These are phyloP conservation scores for Conus canariensis DNA, from an alignment of 2,888 invertebrate species.

Conservation along the genomic window DNA sequence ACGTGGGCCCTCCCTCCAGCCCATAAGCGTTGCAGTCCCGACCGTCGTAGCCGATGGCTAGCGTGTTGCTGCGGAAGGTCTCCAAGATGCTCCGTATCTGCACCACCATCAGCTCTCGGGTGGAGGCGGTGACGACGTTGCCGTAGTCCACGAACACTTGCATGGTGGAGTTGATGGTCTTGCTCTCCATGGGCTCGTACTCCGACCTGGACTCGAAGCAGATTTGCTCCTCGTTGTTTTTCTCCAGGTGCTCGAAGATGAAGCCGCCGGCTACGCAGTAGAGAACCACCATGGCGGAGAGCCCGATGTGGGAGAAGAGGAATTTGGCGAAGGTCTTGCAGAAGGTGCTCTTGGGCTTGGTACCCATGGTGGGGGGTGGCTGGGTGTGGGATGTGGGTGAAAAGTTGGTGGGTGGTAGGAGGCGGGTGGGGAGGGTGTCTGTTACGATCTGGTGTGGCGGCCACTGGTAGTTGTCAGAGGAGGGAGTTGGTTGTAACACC, in stretches of 20 bases:
- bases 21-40: conserved; percentile 73
- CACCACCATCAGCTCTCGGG: conserved; percentile 67
- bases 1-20: conserved; percentile 68
- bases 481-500: too few species aligned
- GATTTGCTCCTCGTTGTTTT: conserved; percentile 76
- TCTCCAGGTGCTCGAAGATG: conserved; percentile 78
- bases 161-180: conserved; percentile 67
- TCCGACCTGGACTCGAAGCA: conserved; percentile 73
- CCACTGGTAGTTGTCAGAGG: background rate
- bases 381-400: background rate
- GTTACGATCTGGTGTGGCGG: background rate
- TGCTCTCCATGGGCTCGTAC: conserved; percentile 70
- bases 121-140: conserved; percentile 58
- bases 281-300: conserved; percentile 74
- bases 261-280: conserved; percentile 78
- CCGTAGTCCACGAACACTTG: conserved; percentile 64
- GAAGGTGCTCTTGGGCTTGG: conserved; percentile 54
- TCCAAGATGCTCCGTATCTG: conserved; percentile 69
- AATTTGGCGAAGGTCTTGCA: conserved; percentile 75
- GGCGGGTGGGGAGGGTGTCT: background rate
- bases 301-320: conserved; percentile 77
- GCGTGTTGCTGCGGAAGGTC: conserved; percentile 72
- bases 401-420: background rate
- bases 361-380: conserved; percentile 44
- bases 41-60: conserved; percentile 75